Evolutionary conservation across 2,888 invertebrate genomes (phyloP).

Genomic region (Gryllus longicercus): DNA sequence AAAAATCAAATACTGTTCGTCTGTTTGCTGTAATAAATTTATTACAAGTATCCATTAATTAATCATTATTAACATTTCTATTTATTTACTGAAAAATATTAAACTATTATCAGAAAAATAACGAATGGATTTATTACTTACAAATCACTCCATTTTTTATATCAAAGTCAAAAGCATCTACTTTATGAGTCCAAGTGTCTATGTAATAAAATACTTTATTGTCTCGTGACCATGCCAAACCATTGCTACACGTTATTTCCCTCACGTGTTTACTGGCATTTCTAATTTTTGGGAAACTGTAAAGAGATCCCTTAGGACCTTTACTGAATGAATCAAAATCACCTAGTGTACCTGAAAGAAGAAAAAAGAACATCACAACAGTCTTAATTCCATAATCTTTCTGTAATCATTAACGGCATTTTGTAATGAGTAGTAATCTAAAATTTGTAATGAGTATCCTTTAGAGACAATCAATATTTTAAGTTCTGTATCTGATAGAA

Average conservation of each 20-base stretch:
- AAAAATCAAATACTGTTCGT: conserved; percentile 56
- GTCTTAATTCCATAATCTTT: too few relatives aligned
- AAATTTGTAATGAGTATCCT: too few relatives aligned
- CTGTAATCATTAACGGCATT: too few relatives aligned
- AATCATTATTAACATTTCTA: background rate
- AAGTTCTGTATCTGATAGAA: too few relatives aligned
- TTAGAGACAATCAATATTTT: too few relatives aligned
- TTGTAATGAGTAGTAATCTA: too few relatives aligned
- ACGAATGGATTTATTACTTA: conserved; percentile 46
- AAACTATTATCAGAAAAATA: conserved; percentile 21
- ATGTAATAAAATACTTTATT: conserved; percentile 69
- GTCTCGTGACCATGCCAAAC: conserved; percentile 69
- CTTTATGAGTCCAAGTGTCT: conserved; percentile 64
- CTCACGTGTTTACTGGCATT: conserved; percentile 36
- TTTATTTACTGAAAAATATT: background rate
- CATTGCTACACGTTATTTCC: conserved; percentile 67
- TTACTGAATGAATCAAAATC: conserved; percentile 54
- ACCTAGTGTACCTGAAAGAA: conserved; percentile 57
- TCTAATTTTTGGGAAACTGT: conserved; percentile 35
- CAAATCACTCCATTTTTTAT: conserved; percentile 61
- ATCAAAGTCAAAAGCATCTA: conserved; percentile 71
- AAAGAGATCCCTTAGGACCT: conserved; percentile 50
- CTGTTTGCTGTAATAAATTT: conserved; percentile 52
- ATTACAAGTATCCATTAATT: background rate
- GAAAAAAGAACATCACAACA: background rate